Evolutionary conservation across 2,888 invertebrate species (phyloP).

Genomic region (Euplagia quadripunctaria): DNA sequence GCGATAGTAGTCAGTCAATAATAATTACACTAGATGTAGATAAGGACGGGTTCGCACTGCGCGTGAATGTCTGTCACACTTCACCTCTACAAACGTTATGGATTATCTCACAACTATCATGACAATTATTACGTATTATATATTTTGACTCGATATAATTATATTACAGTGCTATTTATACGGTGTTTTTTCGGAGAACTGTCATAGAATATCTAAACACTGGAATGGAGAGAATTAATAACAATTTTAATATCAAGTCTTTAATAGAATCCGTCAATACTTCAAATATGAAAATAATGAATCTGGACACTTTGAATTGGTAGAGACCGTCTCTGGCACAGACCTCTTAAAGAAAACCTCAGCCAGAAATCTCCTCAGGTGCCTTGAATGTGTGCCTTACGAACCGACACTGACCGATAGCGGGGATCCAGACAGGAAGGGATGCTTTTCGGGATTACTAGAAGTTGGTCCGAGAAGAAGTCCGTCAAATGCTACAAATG

Average conservation of each 20-base stretch:
- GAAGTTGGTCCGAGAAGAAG: no score
- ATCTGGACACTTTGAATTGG: no score
- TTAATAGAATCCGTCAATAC: no score
- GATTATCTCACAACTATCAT: slow-evolving; percentile 19
- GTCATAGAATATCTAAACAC: slow-evolving; percentile 2
- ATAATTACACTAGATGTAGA: slow-evolving; percentile 59
- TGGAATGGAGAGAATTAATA: slow-evolving; percentile 2
- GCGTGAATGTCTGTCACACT: slow-evolving; percentile 49
- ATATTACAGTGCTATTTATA: slow-evolving; percentile 11
- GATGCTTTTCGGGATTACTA: no score
- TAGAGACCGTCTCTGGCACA: no score
- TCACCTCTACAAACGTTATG: slow-evolving; percentile 18
- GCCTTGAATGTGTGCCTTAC: no score
- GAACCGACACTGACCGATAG: no score
- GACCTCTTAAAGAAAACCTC: no score
- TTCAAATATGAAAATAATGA: no score
- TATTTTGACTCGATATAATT: slow-evolving; percentile 8
- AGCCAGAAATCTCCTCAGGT: no score
- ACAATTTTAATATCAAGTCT: neutral
- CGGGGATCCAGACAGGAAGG: no score
- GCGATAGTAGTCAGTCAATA: slow-evolving; percentile 46
- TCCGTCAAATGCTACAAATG: no score
- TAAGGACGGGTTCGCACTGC: slow-evolving; percentile 38
- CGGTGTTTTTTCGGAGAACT: neutral
- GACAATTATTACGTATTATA: slow-evolving; percentile 1